Evolutionary conservation across 2,797 vertebrate species (phyloP).

Genomic region (Scomberomorus guttatus): DNA sequence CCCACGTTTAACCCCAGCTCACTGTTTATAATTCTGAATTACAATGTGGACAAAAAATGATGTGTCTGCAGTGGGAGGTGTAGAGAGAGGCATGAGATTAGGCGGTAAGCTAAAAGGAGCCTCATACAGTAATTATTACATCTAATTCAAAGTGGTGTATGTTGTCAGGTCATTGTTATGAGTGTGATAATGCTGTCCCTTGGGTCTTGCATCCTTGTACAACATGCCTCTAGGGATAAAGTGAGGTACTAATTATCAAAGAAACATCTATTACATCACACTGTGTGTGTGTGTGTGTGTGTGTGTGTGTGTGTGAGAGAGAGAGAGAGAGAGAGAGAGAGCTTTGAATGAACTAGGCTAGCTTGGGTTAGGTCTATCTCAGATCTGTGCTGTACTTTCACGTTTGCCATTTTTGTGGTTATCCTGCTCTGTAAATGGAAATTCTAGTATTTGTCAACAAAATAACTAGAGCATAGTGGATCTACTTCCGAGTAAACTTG

Average conservation of each 20-base stretch:
- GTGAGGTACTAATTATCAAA: constrained; percentile 28
- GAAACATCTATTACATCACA: constrained; percentile 14
- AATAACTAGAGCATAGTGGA: background rate
- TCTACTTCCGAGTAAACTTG: background rate
- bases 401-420: constrained; percentile 10
- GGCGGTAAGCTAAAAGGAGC: background rate
- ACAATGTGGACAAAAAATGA: background rate
- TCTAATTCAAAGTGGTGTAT: background rate
- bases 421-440: background rate
- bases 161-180: constrained; percentile 13
- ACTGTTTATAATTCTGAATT: background rate
- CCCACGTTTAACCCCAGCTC: background rate
- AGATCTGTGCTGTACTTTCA: background rate
- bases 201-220: background rate
- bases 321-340: background rate
- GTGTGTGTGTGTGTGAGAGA: background rate
- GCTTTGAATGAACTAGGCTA: too few relatives aligned
- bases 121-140: constrained; percentile 22
- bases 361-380: background rate
- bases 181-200: constrained; percentile 18
- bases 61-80: background rate
- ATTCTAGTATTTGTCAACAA: background rate
- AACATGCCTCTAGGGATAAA: background rate
- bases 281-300: background rate
- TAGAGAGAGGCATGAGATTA: background rate